Percentiles rank a stretch among this genome's conserved stretches.
phyloP scores from a whole-genome alignment of 1,140 invertebrate genomes.

The Drosophila orena region DNA sequence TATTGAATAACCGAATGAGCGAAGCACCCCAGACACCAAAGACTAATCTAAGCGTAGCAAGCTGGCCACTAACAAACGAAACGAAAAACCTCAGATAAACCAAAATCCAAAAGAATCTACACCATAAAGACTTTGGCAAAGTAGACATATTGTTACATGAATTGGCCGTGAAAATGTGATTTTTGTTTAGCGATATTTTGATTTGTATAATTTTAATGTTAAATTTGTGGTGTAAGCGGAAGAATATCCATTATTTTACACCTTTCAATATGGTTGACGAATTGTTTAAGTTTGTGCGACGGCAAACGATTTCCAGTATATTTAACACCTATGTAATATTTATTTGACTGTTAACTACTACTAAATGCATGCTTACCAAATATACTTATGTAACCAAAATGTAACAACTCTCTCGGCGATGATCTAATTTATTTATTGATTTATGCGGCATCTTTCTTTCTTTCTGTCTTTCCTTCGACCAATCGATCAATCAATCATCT shows the following conservation, averaged over 20 bases:
- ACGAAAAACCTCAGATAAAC: constrained; percentile 32
- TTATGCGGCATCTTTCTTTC: constrained; percentile 78
- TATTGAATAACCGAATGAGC: constrained; percentile 73
- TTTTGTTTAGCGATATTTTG: constrained; percentile 41
- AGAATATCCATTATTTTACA: constrained; percentile 29
- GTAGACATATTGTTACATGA: constrained; percentile 53
- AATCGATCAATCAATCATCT: constrained; percentile 49
- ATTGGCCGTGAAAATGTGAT: constrained; percentile 47
- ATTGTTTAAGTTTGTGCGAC: constrained; percentile 31
- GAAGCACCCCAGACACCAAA: constrained; percentile 46
- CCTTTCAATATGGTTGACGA: constrained; percentile 49
- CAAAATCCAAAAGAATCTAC: constrained; percentile 25
- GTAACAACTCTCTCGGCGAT: constrained; percentile 61
- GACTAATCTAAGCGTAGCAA: constrained; percentile 37
- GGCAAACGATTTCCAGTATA: constrained; percentile 49
- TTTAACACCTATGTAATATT: constrained; percentile 55
- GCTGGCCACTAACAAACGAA: constrained; percentile 33
- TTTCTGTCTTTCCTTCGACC: constrained; percentile 73
- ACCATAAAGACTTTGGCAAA: constrained; percentile 45
- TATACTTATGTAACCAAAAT: constrained; percentile 49
- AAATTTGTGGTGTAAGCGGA: constrained; percentile 25
- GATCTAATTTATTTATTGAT: constrained; percentile 76
- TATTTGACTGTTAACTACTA: constrained; percentile 57
- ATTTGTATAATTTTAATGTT: constrained; percentile 41
- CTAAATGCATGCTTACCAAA: constrained; percentile 78